Percentiles rank a stretch among this genome's conserved stretches.
Conservation (phyloP, 1,140 invertebrate species). For the Amyelois transitella region DNA sequence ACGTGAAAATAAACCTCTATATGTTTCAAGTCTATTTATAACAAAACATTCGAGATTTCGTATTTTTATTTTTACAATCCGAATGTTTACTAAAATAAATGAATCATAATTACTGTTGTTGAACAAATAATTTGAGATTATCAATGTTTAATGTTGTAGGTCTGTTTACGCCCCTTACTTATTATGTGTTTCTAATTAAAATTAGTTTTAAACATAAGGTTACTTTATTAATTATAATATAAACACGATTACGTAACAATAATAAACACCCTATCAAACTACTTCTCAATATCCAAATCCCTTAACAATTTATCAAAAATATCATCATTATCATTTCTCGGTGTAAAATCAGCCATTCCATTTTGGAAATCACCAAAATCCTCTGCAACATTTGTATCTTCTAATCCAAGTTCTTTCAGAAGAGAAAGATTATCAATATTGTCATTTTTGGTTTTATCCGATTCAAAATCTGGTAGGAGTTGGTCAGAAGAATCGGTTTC, state of each 20-base stretch:
- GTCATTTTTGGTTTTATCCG: slow-evolving; percentile 29
- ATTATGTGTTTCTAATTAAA: background rate
- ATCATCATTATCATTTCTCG: slow-evolving; percentile 34
- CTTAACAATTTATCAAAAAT: slow-evolving; percentile 59
- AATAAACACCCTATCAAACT: slow-evolving; percentile 7
- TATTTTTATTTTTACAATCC: too few species aligned
- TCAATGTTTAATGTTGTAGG: too few species aligned
- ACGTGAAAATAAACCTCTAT: too few species aligned
- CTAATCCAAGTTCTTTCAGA: slow-evolving; percentile 54
- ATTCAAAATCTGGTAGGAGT: slow-evolving; percentile 41
- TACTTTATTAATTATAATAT: background rate
- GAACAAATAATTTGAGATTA: too few species aligned
- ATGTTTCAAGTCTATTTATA: too few species aligned
- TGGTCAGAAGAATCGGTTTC: slow-evolving; percentile 49
- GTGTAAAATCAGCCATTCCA: slow-evolving; percentile 38
- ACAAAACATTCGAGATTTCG: too few species aligned
- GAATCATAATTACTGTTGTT: too few species aligned
- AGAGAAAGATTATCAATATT: slow-evolving; percentile 47
- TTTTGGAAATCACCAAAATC: slow-evolving; percentile 66
- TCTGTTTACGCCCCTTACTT: too few species aligned
- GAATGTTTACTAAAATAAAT: too few species aligned
- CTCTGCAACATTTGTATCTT: slow-evolving; percentile 26
- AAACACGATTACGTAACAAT: slow-evolving; percentile 2
- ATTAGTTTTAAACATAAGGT: background rate
- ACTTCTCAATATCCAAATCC: slow-evolving; percentile 46